Evolutionary conservation across 2,113 vertebrate genomes (phyloP), one percentile per base, ranked within the genome.

Genomic region (Epinephelus fuscoguttatus): DNA sequence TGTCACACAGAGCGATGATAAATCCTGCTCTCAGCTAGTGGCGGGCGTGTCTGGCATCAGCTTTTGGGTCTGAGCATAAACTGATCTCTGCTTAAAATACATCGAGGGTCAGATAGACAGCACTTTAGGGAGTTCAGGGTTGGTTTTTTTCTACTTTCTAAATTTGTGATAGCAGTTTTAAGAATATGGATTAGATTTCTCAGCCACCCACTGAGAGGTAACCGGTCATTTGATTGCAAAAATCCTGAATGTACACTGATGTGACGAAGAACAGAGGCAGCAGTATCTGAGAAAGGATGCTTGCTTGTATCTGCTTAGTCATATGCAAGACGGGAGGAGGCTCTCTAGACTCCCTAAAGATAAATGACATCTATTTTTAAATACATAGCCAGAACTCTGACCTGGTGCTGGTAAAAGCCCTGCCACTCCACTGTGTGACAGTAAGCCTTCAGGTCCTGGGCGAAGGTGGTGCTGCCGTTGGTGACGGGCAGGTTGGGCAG

Each of bases 401-500:
- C 98, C 23, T 98, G 93, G 75, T 96, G 96, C 83, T 97, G 97
- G 15, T 97, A 97, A 95, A 99, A 99, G 9, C 93, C 84, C 62
- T 95, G 95, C 98, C 98, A 99, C 92, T 99, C 98, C 0, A 86
- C 69, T 0, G 96, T 97, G 84, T 76, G 86, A 88, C 97, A 98
- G 89, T 97, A 99, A 33, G 85, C 89, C 93, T 97, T 97, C 87
- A 99, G 97, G 87, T 99, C 98, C 90, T 98, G 96, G 0, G 97
- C 97, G 74, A 98, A 98, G 17, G 97, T 99, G 83, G 96, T 94
- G 88, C 97, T 99, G 94, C 98, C 98, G 0, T 99, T 99, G 89
- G 98, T 98, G 80, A 97, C 93, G 0, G 98, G 98, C 86, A 99
- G 93, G 1, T 96, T 97, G 14, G 98, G 98, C 49, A 99, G 94